Conservation (phyloP, 2,888 invertebrate genomes). For the Philonicus albiceps region DNA sequence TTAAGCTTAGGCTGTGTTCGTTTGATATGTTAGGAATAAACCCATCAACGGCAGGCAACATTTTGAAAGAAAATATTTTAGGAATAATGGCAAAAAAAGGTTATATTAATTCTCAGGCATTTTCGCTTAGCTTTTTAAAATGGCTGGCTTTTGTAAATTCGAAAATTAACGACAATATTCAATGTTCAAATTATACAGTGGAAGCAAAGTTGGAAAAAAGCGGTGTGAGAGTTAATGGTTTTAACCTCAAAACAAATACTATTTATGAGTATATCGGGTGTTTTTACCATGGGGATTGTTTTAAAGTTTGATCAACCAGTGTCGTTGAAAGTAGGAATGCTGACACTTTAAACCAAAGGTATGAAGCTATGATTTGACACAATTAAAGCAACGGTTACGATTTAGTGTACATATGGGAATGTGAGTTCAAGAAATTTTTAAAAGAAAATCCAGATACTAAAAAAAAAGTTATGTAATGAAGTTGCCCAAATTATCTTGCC, state of each 20-base stretch:
- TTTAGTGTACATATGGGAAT: too few relatives aligned
- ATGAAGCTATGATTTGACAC: background rate
- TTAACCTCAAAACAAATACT: background rate
- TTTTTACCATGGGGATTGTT: conserved; percentile 17
- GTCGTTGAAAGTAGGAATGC: background rate
- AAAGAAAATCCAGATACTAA: too few relatives aligned
- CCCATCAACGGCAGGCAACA: background rate
- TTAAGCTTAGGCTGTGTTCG: conserved; percentile 26
- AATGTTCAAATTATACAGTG: background rate
- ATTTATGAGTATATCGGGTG: background rate
- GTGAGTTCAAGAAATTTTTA: too few relatives aligned
- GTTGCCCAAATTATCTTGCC: background rate
- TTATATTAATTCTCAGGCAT: background rate
- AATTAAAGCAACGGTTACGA: too few relatives aligned
- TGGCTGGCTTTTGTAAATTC: background rate
- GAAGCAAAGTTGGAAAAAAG: too few relatives aligned
- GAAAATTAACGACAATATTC: conserved; percentile 24
- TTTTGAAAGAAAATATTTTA: background rate
- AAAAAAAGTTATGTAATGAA: background rate
- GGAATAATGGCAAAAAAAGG: background rate
- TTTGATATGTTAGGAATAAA: conserved; percentile 1
- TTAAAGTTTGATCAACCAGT: background rate
- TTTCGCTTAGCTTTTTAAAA: background rate
- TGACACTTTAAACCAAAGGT: background rate
- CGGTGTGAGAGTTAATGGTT: background rate